Percentiles rank a stretch among this genome's conserved stretches.
These are phyloP conservation scores for Turdus rufiventris DNA, from an alignment of 2,113 vertebrate species.

Conservation along the genomic window DNA sequence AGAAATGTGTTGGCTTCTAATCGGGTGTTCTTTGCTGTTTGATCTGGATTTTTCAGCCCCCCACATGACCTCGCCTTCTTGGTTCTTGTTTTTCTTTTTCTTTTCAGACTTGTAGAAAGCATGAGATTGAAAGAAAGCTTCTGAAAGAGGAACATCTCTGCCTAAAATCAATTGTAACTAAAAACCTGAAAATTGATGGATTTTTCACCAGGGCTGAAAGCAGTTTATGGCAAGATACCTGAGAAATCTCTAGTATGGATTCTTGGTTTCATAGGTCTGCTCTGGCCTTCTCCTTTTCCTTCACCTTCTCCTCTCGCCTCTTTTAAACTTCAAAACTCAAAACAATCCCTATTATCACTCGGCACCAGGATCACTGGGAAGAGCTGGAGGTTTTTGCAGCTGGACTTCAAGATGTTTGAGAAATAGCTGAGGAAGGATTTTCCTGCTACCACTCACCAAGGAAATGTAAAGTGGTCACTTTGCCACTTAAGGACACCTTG, in stretches of 20 bases:
- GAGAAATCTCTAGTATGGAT: not conserved
- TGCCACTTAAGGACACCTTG: not conserved
- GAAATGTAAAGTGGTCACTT: not conserved
- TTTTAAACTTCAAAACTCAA: not conserved
- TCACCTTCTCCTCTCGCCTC: not conserved
- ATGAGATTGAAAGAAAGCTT: not conserved
- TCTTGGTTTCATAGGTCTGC: not conserved
- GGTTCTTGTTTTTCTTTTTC: conserved; percentile 14
- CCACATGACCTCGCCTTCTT: not conserved
- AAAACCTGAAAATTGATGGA: not conserved
- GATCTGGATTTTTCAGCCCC: conserved; percentile 43
- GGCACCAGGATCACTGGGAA: not conserved
- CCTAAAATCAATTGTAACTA: not conserved
- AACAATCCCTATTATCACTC: not conserved
- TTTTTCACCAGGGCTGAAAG: not conserved
- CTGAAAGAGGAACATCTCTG: not conserved
- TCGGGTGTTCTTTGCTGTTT: conserved; percentile 40
- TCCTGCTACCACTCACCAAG: not conserved
- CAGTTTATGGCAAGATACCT: not conserved
- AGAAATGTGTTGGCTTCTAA: conserved; percentile 60
- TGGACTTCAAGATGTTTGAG: not conserved
- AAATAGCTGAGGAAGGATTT: not conserved
- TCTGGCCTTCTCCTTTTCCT: not conserved
- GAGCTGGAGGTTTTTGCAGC: not conserved
- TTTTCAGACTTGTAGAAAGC: not conserved